Conservation (phyloP, 2,797 vertebrate species). For the Calcarius lapponicus region DNA sequence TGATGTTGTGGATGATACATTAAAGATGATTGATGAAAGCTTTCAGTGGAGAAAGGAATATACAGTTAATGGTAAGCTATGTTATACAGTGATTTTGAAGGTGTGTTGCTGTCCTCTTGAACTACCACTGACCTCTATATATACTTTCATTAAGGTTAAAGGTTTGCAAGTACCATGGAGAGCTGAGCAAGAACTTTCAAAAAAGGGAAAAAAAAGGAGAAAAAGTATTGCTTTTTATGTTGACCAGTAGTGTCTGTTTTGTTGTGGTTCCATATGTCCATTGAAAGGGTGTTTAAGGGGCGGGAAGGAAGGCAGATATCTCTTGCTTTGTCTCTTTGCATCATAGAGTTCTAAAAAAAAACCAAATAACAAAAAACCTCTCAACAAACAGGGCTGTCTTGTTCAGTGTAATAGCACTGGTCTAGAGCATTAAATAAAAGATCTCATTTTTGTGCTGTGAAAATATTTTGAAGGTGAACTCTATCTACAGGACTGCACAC, state of each 20-base stretch:
- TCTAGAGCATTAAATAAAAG: background rate
- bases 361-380: rapidly evolving
- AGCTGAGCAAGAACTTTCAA: background rate
- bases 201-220: background rate
- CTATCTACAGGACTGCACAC: background rate
- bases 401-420: background rate
- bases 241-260: background rate
- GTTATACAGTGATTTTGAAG: background rate
- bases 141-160: background rate
- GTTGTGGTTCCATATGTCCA: background rate
- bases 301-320: background rate
- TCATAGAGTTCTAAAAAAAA: background rate
- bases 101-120: background rate
- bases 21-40: conserved; percentile 98
- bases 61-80: conserved; percentile 86
- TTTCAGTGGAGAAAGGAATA: conserved; percentile 95
- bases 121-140: background rate
- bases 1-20: conserved; percentile 84
- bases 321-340: background rate
- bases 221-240: background rate
- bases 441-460: background rate
- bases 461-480: background rate
- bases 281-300: background rate
- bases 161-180: background rate
- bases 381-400: background rate